Evolutionary conservation across 2,797 vertebrate species (phyloP).

Genomic region (Anguilla pacifica): DNA sequence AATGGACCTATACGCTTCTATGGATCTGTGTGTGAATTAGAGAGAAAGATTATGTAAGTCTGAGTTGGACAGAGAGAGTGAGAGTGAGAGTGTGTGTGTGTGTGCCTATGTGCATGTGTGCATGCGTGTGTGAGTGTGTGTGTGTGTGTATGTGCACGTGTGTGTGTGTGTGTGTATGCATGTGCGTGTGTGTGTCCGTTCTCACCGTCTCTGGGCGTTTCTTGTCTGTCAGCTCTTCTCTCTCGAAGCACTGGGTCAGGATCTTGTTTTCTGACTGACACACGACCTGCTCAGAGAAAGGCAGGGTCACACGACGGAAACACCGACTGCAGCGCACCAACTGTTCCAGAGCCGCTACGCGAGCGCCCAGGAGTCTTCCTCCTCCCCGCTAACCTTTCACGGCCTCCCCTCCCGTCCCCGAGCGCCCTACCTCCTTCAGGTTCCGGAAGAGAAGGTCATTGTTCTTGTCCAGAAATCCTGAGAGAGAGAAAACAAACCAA

Average conservation of each 20-base stretch:
- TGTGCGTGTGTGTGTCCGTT: conserved; percentile 6
- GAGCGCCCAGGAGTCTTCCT: background rate
- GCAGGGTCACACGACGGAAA: conserved; percentile 9
- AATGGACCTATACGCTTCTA: conserved; percentile 47
- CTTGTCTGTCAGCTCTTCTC: conserved; percentile 91
- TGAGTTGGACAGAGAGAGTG: background rate
- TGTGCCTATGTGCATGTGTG: background rate
- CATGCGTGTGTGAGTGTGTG: background rate
- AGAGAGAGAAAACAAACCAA: conserved; percentile 49
- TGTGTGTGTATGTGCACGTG: background rate
- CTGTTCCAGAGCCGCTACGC: background rate
- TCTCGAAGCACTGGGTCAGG: conserved; percentile 88
- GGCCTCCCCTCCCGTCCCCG: background rate
- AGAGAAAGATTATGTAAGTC: conserved; percentile 3
- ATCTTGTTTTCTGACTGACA: conserved; percentile 93
- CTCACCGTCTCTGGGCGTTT: conserved; percentile 94
- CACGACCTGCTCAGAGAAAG: conserved; percentile 80
- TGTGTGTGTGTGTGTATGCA: background rate
- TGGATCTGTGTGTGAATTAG: background rate
- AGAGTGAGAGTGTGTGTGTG: background rate
- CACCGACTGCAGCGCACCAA: background rate
- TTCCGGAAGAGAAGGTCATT: conserved; percentile 98
- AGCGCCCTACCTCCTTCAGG: conserved; percentile 88
- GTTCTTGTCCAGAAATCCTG: conserved; percentile 98
- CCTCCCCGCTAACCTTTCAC: background rate